Percentiles rank a stretch among this genome's conserved stretches.
These are phyloP conservation scores for Mellivora capensis DNA, from an alignment of 2,113 vertebrate genomes.

Conservation along the genomic window DNA sequence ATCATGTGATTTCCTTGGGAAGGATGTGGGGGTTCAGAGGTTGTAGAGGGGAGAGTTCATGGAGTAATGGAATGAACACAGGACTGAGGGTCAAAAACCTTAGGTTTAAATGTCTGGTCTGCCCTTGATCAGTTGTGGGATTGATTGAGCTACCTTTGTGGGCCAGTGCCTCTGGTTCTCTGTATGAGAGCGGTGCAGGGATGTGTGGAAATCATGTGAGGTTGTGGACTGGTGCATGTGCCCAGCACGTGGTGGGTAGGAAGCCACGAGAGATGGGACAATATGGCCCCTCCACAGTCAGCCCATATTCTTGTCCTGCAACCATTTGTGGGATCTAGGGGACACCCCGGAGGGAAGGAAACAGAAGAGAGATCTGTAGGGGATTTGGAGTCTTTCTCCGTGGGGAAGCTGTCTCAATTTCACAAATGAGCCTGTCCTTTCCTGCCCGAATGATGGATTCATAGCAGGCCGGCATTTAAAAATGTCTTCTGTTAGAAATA, in stretches of 20 bases:
- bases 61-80: neutral
- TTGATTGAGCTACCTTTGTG: too few species aligned
- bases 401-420: neutral
- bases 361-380: neutral
- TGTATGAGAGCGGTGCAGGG: neutral
- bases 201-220: neutral
- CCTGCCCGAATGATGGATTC: neutral
- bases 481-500: neutral
- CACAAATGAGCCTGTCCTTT: neutral
- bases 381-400: neutral
- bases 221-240: neutral
- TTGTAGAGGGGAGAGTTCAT: neutral
- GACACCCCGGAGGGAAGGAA: neutral
- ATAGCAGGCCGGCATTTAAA: neutral
- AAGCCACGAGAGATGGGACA: neutral
- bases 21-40: accelerated
- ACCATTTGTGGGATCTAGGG: neutral
- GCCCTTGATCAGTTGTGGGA: neutral
- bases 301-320: neutral
- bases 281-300: too few species aligned
- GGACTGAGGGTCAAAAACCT: neutral
- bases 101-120: neutral
- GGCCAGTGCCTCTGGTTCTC: accelerated
- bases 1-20: neutral
- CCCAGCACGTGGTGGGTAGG: accelerated